Evolutionary conservation across 2,888 invertebrate genomes (phyloP).

Genomic region (Chrysina gloriosa): DNA sequence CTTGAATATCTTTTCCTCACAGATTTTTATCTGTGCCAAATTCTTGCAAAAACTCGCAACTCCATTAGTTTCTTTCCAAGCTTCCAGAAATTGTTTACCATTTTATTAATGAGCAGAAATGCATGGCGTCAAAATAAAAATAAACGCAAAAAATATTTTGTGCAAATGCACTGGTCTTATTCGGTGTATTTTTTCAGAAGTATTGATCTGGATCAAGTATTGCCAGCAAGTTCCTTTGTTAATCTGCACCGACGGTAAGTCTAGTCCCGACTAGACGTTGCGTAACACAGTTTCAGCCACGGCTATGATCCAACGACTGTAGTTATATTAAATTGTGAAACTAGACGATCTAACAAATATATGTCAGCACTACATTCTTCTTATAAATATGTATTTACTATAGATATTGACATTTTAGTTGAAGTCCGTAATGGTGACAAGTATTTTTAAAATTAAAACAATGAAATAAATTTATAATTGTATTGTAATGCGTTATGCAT

Average conservation of each 20-base stretch:
- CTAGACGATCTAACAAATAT: slow-evolving; percentile 34
- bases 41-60: no score
- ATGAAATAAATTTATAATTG: slow-evolving; percentile 26
- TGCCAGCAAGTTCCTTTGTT: slow-evolving; percentile 70
- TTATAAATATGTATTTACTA: background rate
- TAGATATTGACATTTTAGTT: background rate
- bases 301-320: slow-evolving; percentile 34
- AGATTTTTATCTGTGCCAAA: no score
- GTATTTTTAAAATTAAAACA: slow-evolving; percentile 21
- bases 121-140: slow-evolving; percentile 43
- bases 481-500: slow-evolving; percentile 34
- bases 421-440: slow-evolving; percentile 34
- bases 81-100: slow-evolving; percentile 37
- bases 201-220: slow-evolving; percentile 74
- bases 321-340: slow-evolving; percentile 23
- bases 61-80: no score
- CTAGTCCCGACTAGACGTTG: slow-evolving; percentile 69
- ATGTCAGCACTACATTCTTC: slow-evolving; percentile 37
- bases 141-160: slow-evolving; percentile 43
- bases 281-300: slow-evolving; percentile 56
- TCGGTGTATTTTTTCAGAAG: slow-evolving; percentile 86
- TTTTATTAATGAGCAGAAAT: slow-evolving; percentile 33
- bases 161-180: slow-evolving; percentile 67
- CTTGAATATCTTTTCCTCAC: no score
- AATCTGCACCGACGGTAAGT: slow-evolving; percentile 75